Conservation (phyloP, 2,113 vertebrate species). For the Bufo bufo region DNA sequence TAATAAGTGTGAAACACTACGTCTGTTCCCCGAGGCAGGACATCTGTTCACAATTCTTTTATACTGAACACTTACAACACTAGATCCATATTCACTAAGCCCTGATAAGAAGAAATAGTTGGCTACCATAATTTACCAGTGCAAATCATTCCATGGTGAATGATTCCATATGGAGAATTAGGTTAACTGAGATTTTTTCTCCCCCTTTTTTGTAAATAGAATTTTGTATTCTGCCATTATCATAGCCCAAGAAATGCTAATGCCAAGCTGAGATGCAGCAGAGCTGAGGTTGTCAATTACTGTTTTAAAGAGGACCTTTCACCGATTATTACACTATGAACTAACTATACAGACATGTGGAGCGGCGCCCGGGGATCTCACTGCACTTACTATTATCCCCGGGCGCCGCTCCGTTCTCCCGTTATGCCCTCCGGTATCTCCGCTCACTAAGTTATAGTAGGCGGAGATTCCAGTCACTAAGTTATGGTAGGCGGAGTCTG, state of each 20-base stretch:
- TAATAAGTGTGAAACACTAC: slow-evolving; percentile 40
- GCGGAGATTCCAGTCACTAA: no score
- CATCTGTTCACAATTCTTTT: slow-evolving; percentile 49
- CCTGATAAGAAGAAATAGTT: slow-evolving; percentile 41
- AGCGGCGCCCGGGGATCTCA: no score
- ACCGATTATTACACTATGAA: no score
- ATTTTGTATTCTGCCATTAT: not conserved
- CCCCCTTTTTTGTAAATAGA: not conserved
- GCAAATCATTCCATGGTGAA: slow-evolving; percentile 43
- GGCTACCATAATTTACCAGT: slow-evolving; percentile 46
- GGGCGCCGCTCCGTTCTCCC: no score
- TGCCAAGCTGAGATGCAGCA: not conserved
- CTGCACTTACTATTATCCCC: no score
- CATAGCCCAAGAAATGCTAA: not conserved
- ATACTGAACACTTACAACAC: slow-evolving; percentile 44
- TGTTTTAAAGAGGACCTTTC: no score
- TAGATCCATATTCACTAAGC: slow-evolving; percentile 50
- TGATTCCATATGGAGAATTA: slow-evolving; percentile 39
- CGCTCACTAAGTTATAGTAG: no score
- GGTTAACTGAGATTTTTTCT: slow-evolving; percentile 8
- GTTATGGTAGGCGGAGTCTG: no score
- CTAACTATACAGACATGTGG: no score
- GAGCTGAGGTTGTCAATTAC: not conserved
- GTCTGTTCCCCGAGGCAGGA: slow-evolving; percentile 33
- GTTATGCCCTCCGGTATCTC: no score